A percentile compares a stretch with the other conserved stretches of the same genome.
Evolutionary conservation across 2,888 invertebrate genomes (phyloP).

Genomic region (Tridacna gigas): DNA sequence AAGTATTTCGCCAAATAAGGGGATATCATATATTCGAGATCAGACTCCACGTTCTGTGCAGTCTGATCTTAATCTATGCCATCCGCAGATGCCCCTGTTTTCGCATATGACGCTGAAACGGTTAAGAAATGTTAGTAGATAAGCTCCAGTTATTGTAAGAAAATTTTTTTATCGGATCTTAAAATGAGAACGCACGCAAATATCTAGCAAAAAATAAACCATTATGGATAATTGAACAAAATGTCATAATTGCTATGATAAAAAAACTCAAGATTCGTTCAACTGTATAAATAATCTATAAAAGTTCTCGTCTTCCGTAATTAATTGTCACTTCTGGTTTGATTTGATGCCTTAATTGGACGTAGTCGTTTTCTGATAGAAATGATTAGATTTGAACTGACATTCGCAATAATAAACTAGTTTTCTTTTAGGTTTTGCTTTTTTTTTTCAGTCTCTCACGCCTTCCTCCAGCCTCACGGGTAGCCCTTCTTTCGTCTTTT

Average conservation of each 20-base stretch:
- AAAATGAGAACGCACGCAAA: background rate
- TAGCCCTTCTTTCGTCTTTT: no score
- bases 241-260: slow-evolving; percentile 10
- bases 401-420: background rate
- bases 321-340: slow-evolving; percentile 5
- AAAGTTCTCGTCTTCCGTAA: background rate
- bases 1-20: no score
- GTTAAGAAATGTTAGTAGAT: no score
- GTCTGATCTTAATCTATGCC: no score
- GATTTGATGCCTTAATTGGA: slow-evolving; percentile 7
- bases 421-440: background rate
- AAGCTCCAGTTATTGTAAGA: no score
- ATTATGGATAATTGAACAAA: background rate
- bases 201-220: no score
- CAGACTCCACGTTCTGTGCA: no score
- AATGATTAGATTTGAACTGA: background rate
- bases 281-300: background rate
- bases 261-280: background rate
- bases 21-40: no score
- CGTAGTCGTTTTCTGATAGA: background rate
- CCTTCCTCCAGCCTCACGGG: no score
- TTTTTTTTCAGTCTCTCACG: background rate
- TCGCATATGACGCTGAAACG: no score
- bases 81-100: no score
- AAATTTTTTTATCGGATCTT: background rate